Base-by-base conservation (phyloP, 1,140 invertebrate species). In the Atopsyche davidsoni region DNA sequence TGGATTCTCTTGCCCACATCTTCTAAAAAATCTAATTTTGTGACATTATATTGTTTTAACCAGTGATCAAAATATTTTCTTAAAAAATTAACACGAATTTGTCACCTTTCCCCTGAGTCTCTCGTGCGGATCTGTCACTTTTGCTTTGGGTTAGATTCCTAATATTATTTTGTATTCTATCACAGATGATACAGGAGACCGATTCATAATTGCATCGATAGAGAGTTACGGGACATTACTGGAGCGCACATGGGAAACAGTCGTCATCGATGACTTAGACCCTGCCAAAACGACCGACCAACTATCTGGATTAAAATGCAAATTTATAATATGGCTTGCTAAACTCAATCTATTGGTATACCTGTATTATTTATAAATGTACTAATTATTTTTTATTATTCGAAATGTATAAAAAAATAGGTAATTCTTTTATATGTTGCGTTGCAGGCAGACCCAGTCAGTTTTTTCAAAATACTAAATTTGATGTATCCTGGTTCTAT, bases 221-320 rank as follows among this genome's bases (percentile, higher is more conserved):
- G n/a, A 6, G n/a, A 28, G n/a, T 7, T 7, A 28, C 6, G 6
- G 6, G n/a, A 28, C n/a, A n/a, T 22, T 46, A 38, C 10, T 23
- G 19, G 11, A 52, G n/a, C 25, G 32, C 3, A 17, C 51, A 22
- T 58, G 57, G 57, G 48, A 41, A 23, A 45, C 52, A 18, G 40
- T 58, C 16, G 48, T 58, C 3, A 14, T 58, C 6, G 57, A 58
- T 32, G 46, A 51, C 14, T 36, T 58, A 18, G 41, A 58, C 36
- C 32, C 41, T 13, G 18, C 25, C 1, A 13, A 22, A 14, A 35
- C 38, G 1, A 19, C 52, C 16, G 46, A 46, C 45, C 13, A 46
- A 16, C 11, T 58, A 11, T 4, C n/a, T 25, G 18, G 17, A 31
- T 18, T 52, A 0, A 51, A 48, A 17, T 46, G 36, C 32, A 51